These are phyloP conservation scores for Neoarius graeffei DNA, from an alignment of 2,113 vertebrate genomes.

Conservation along the genomic window DNA sequence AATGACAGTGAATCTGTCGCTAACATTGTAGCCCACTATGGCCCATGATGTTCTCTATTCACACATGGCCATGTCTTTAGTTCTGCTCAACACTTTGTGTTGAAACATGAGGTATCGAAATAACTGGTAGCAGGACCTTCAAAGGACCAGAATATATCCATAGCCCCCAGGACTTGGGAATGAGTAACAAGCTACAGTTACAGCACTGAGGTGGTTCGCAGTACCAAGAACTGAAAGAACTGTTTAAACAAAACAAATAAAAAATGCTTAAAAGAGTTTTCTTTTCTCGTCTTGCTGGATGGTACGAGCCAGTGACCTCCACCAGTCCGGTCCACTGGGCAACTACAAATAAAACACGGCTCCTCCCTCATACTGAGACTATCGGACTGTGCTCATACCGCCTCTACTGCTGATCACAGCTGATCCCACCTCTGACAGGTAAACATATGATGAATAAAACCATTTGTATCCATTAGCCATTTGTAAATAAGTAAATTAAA, in stretches of 20 bases:
- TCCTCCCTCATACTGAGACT: neutral
- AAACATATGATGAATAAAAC: neutral
- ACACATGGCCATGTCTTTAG: neutral
- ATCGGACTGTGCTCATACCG: neutral
- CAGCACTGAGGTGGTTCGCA: neutral
- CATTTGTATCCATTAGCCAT: neutral
- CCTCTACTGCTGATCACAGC: neutral
- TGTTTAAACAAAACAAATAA: neutral
- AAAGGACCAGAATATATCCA: neutral
- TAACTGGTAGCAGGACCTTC: neutral
- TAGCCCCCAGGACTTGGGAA: neutral
- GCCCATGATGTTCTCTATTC: neutral
- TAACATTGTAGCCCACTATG: neutral
- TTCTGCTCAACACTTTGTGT: slow-evolving; percentile 5
- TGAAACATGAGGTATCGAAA: neutral
- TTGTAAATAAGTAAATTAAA: neutral
- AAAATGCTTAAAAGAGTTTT: neutral
- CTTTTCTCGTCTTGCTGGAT: neutral
- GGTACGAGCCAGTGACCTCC: neutral
- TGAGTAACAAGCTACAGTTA: neutral
- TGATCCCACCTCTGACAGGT: neutral
- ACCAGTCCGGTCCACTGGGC: neutral
- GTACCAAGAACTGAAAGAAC: neutral
- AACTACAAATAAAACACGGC: neutral
- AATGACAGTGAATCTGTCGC: neutral